Evolutionary conservation across 2,113 vertebrate species (phyloP), one percentile per base, ranked within the genome.

Genomic region (Monopterus albus): DNA sequence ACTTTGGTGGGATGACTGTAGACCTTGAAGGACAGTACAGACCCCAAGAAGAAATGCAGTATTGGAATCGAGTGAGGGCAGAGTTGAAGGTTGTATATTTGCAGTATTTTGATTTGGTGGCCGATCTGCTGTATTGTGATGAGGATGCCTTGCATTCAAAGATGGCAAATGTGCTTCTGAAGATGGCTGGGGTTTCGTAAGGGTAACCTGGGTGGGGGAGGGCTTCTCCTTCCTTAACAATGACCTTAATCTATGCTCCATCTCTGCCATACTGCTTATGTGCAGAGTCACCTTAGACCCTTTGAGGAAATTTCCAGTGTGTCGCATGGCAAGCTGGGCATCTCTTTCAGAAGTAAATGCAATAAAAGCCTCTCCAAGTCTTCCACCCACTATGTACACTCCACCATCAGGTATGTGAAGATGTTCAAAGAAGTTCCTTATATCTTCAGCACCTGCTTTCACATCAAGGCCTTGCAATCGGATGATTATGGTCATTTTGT

Each of bases 301-400:
- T 88, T 94, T 95, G 73, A 99, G 95, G 59, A 85, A 64, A 61
- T 87, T 86, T 78, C 96, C 96, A 33, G 92, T 94, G 59, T 83
- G 87, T 72, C 84, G 93, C 93, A 98, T 88, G 49, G 96, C 97
- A 78, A 93, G 94, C 79, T 95, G 93, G 58, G 94, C 96, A 84
- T 98, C 95, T 92, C 91, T 90, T 28, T 97, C 94, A 38, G 91
- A 92, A 39, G 87, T 87, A 91, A 99, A 99, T 62, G 97, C 96
- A 86, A 99, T 95, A 86, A 99, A 99, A 74, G 97, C 97, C 89
- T 98, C 96, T 73, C 93, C 93, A 57, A 89, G 84, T 58, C 92
- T 88, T 79, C 98, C 97, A 90, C 97, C 97, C 86, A 95, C 92
- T 76, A 99, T 96, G 92, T 95, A 96, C 52, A 99, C 95, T 74